phyloP scores from a whole-genome alignment of 2,113 vertebrate genomes.

The Gymnocephalus cernua region DNA sequence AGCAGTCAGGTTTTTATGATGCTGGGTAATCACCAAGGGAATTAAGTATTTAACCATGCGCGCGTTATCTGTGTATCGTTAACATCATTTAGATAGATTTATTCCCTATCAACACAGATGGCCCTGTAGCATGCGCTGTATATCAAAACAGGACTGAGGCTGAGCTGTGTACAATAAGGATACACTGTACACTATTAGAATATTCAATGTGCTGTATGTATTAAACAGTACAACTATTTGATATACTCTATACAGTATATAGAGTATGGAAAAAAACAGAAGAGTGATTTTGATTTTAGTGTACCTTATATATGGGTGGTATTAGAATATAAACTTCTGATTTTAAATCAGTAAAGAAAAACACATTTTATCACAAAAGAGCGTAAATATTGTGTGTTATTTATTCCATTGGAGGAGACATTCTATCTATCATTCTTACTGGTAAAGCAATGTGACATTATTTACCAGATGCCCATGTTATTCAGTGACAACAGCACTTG shows the following conservation, averaged over 20 bases:
- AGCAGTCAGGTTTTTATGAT: conserved; percentile 74
- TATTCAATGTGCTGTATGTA: not conserved
- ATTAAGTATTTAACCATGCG: conserved; percentile 69
- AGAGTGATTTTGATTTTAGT: too few relatives aligned
- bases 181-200: not conserved
- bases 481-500: conserved; percentile 10
- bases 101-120: conserved; percentile 32
- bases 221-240: not conserved
- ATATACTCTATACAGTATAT: too few relatives aligned
- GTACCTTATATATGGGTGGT: too few relatives aligned
- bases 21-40: conserved; percentile 61
- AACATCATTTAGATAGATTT: conserved; percentile 59
- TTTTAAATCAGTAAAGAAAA: not conserved
- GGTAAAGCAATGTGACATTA: not conserved
- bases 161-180: conserved; percentile 19
- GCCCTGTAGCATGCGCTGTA: conserved; percentile 37
- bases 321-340: not conserved
- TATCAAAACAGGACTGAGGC: conserved; percentile 26
- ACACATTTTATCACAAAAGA: not conserved
- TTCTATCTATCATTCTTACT: not conserved
- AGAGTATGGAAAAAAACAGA: too few relatives aligned
- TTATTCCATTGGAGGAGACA: not conserved
- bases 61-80: conserved; percentile 60
- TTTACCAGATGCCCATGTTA: conserved; percentile 4
- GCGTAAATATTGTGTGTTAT: not conserved